These are phyloP conservation scores for Lagria hirta DNA, from an alignment of 2,888 invertebrate genomes.

Conservation along the genomic window DNA sequence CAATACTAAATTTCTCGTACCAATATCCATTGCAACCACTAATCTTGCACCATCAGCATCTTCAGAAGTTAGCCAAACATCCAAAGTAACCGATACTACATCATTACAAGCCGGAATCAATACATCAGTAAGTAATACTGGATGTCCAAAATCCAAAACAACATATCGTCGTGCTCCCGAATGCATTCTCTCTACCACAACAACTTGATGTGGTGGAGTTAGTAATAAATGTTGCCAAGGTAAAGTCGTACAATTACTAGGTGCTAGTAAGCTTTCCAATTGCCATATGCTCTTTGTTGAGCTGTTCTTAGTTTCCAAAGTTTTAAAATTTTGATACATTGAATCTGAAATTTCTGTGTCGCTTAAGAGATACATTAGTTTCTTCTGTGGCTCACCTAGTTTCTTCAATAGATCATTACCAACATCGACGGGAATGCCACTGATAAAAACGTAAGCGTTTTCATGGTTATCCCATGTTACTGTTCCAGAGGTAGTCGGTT, in stretches of 20 bases:
- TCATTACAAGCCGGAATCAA: conserved; percentile 80
- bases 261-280: conserved; percentile 40
- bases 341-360: conserved; percentile 13
- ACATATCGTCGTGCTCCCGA: conserved; percentile 91
- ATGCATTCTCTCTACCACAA: conserved; percentile 91
- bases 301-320: conserved; percentile 21
- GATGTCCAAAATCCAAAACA: conserved; percentile 87
- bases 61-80: conserved; percentile 87
- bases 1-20: conserved; percentile 79
- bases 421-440: conserved; percentile 18
- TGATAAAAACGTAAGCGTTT: conserved; percentile 18
- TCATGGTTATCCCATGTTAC: conserved; percentile 18
- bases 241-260: conserved; percentile 21
- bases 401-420: conserved; percentile 24
- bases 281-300: conserved; percentile 28
- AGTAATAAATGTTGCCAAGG: conserved; percentile 61
- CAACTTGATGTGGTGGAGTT: conserved; percentile 77
- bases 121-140: conserved; percentile 82
- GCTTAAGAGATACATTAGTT: background rate
- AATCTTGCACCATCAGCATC: conserved; percentile 83
- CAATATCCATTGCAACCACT: conserved; percentile 84
- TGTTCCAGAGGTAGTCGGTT: conserved; percentile 11
- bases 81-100: conserved; percentile 82
- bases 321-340: conserved; percentile 25
- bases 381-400: conserved; percentile 12